phyloP scores from a whole-genome alignment of 2,113 vertebrate genomes.

The Quiscalus mexicanus region DNA sequence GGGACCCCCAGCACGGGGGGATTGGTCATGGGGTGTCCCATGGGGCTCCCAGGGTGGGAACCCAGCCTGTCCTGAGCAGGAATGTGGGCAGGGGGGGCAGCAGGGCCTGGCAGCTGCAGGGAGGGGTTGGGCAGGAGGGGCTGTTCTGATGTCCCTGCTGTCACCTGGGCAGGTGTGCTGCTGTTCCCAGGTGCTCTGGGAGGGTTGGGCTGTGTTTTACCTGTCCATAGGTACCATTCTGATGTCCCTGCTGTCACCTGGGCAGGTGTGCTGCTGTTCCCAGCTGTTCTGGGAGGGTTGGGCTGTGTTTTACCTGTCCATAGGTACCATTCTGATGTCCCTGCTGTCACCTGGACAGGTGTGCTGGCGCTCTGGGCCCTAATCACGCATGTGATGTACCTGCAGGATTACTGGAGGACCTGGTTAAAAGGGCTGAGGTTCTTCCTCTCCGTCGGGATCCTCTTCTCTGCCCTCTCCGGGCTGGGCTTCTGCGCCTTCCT shows the following conservation, averaged over 20 bases:
- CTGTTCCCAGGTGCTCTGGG: background rate
- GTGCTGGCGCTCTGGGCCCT: slow-evolving; percentile 95
- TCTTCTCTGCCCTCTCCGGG: slow-evolving; percentile 82
- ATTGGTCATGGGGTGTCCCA: fast-evolving
- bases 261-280: background rate
- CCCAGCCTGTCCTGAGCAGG: background rate
- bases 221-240: background rate
- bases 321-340: background rate
- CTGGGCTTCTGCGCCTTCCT: slow-evolving; percentile 87
- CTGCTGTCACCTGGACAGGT: slow-evolving; percentile 76
- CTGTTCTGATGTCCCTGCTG: background rate
- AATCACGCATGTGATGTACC: slow-evolving; percentile 93
- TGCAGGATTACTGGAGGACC: slow-evolving; percentile 95
- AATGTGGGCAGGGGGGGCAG: background rate
- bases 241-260: background rate
- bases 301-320: background rate
- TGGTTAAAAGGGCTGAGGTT: slow-evolving; percentile 94
- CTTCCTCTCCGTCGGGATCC: slow-evolving; percentile 84
- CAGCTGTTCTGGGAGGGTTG: background rate
- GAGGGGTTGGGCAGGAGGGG: background rate
- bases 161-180: background rate
- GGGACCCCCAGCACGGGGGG: background rate
- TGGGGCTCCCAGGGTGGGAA: background rate
- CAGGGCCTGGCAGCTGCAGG: background rate
- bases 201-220: background rate